Conservation (phyloP, 37 sponge, comb jelly and placozoan species). For the Ephydatia muelleri region DNA sequence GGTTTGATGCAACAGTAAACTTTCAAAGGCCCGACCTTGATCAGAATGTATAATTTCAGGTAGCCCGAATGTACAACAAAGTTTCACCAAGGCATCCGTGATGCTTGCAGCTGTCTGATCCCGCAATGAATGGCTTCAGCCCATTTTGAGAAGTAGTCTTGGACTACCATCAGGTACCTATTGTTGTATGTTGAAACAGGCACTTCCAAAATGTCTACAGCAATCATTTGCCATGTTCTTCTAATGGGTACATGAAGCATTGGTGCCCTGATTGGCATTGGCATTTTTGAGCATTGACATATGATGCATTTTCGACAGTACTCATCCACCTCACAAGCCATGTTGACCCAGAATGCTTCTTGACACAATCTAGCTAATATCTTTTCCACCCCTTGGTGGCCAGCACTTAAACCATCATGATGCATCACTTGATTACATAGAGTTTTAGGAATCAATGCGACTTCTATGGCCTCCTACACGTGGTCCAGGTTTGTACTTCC, state of each 20-base stretch:
- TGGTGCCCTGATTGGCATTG: too few relatives aligned
- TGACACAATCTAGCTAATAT: constrained; percentile 40
- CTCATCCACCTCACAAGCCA: constrained; percentile 32
- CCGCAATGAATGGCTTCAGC: constrained; percentile 42
- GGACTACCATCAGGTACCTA: constrained; percentile 44
- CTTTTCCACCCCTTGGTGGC: constrained; percentile 63
- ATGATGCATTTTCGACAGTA: constrained; percentile 47
- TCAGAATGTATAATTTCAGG: constrained; percentile 49
- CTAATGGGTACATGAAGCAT: too few relatives aligned
- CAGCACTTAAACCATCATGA: constrained; percentile 32
- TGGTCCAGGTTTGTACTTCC: constrained; percentile 32
- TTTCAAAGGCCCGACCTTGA: too few relatives aligned
- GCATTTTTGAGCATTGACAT: constrained; percentile 30
- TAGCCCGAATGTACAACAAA: too few relatives aligned
- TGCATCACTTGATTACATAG: background rate
- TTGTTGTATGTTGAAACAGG: constrained; percentile 43
- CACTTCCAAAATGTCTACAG: constrained; percentile 53
- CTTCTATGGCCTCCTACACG: background rate
- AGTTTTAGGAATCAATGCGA: constrained; percentile 6
- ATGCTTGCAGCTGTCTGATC: constrained; percentile 47
- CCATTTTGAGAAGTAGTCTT: too few relatives aligned
- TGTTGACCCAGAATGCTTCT: too few relatives aligned
- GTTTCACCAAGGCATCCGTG: constrained; percentile 1
- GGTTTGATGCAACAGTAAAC: constrained; percentile 9
- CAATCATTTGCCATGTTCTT: too few relatives aligned